Percentiles rank a stretch among this genome's conserved stretches.
These are phyloP conservation scores for Heliangelus exortis DNA, from an alignment of 2,797 vertebrate species.

Conservation along the genomic window DNA sequence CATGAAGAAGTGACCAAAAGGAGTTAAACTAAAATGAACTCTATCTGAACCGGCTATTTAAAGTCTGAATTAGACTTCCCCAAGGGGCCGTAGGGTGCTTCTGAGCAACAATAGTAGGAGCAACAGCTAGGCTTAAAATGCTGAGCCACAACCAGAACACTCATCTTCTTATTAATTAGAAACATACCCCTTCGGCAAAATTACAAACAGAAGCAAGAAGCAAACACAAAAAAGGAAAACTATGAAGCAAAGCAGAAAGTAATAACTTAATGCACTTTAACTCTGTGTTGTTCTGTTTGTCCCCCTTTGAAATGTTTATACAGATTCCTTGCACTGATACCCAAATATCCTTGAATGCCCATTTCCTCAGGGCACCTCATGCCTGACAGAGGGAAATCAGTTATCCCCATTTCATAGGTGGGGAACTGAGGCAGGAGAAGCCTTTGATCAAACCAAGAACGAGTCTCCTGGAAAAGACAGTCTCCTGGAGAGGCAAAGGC, in stretches of 20 bases:
- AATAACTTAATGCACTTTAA: background rate
- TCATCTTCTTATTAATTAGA: background rate
- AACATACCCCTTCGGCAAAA: background rate
- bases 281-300: background rate
- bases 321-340: background rate
- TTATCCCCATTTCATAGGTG: background rate
- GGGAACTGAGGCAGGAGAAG: background rate
- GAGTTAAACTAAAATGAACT: background rate
- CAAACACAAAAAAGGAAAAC: background rate
- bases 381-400: background rate
- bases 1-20: background rate
- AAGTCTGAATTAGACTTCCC: background rate
- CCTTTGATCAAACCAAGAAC: background rate
- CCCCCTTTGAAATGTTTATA: background rate
- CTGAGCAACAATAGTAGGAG: background rate
- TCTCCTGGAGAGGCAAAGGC: background rate
- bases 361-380: background rate
- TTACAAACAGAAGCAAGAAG: background rate
- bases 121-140: background rate
- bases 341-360: background rate
- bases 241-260: background rate
- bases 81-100: background rate
- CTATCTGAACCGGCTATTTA: background rate
- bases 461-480: background rate
- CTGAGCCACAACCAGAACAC: background rate